Conservation (phyloP, 2,797 vertebrate species). For the Aselliscus stoliczkanus region DNA sequence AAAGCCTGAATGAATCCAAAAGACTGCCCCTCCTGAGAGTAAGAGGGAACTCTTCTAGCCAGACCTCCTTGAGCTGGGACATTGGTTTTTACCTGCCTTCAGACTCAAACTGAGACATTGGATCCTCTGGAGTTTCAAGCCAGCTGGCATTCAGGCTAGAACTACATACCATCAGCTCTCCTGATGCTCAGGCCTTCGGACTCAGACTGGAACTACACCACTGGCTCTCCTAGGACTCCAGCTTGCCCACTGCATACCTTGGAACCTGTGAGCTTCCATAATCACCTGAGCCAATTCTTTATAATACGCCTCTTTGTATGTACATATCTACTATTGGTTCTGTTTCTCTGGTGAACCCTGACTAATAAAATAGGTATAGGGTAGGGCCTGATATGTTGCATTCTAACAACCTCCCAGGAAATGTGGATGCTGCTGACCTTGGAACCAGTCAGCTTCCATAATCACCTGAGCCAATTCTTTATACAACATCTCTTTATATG, state of each 20-base stretch:
- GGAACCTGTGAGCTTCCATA: background rate
- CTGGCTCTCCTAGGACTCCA: background rate
- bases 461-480: background rate
- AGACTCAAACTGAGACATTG: background rate
- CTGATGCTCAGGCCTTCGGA: background rate
- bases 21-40: background rate
- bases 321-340: background rate
- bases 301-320: background rate
- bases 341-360: background rate
- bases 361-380: background rate
- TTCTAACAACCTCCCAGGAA: too few relatives aligned
- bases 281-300: background rate
- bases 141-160: background rate
- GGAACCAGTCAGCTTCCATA: background rate
- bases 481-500: background rate
- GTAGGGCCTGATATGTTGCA: too few relatives aligned
- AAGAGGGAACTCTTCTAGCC: background rate
- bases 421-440: too few relatives aligned
- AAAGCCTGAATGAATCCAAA: background rate
- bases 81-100: background rate
- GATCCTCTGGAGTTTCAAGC: background rate
- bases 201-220: background rate
- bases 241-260: background rate
- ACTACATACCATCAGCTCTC: background rate
- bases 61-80: background rate